Percentiles rank a stretch among this genome's conserved stretches.
These are phyloP conservation scores for Octopus sinensis DNA, from an alignment of 1,140 invertebrate genomes.

Conservation along the genomic window DNA sequence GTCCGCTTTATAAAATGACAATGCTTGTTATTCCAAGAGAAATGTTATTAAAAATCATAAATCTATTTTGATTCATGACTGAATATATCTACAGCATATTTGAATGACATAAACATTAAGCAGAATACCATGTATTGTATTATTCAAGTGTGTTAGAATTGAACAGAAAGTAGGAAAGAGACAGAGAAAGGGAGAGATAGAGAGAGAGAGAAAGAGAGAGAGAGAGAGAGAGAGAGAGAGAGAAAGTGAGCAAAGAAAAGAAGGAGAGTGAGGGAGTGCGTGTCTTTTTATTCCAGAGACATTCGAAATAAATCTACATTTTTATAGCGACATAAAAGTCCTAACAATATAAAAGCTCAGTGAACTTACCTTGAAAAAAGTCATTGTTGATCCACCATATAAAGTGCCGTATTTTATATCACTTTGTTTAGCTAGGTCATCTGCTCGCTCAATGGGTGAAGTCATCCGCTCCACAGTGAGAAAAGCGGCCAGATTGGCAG, in stretches of 20 bases:
- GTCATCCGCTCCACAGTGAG: conserved; percentile 50
- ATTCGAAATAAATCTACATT: not conserved
- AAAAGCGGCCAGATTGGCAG: conserved; percentile 65
- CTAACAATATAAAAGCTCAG: conserved; percentile 60
- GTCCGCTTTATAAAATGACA: too few relatives aligned
- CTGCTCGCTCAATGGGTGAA: conserved; percentile 42
- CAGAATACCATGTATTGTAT: too few relatives aligned
- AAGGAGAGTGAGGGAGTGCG: not conserved
- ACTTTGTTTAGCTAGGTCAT: conserved; percentile 74
- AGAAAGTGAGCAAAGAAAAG: too few relatives aligned
- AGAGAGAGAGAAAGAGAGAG: not conserved
- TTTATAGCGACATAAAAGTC: conserved; percentile 54
- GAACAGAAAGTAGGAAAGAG: too few relatives aligned
- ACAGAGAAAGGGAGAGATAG: not conserved
- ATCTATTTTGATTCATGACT: too few relatives aligned
- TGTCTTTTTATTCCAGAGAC: not conserved
- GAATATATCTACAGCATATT: too few relatives aligned
- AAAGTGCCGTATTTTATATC: conserved; percentile 92
- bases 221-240: not conserved
- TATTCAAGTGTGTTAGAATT: too few relatives aligned
- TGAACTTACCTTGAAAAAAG: conserved; percentile 81
- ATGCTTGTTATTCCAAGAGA: too few relatives aligned
- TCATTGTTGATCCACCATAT: conserved; percentile 88
- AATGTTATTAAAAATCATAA: too few relatives aligned
- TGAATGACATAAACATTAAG: too few relatives aligned